Base-by-base conservation (phyloP, 2,797 vertebrate genomes). In the Notolabrus celidotus region DNA sequence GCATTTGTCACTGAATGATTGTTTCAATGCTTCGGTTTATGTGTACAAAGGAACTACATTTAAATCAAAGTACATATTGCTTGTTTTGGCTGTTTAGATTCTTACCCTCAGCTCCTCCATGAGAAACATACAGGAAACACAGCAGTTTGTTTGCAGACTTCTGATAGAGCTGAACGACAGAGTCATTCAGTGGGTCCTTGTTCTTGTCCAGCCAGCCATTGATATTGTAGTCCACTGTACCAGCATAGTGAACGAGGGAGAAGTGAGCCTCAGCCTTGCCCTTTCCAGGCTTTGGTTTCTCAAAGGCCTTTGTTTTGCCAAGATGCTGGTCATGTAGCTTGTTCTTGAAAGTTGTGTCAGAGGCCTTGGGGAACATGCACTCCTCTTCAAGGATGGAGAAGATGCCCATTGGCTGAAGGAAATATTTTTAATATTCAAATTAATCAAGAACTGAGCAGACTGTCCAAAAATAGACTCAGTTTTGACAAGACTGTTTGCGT, bases 241-340 rank as follows among this genome's bases (percentile, higher is more conserved):
- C 94, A 0, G 94, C 94, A 0, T 95, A 95, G 73, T 95, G 94
- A 0, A 93, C 29, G 69, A 95, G 83, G 0, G 93, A 89, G 83
- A 95, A 95, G 81, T 95, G 94, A 50, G 94, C 94, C 29, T 95
- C 94, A 0, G 92, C 69, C 20, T 78, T 94, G 67, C 94, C 94
- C 84, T 95, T 95, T 68, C 55, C 75, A 46, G 86, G 86, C 59
- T 94, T 94, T 14, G 93, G 77, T 27, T 89, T 89, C 71, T 95
- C 94, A 86, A 95, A 96, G 23, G 89, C 92, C 38, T 59, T 79
- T n/a, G 57, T 77, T 86, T 97, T 95, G 55, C 96, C 96, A 82
- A 97, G 89, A 76, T 96, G 96, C 77, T 96, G 95, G 53, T 96
- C 96, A 2, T 95, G 87, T 45, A 97, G 82, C 79, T 97, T 96